Conservation (phyloP, 2,888 invertebrate genomes). For the Holacanthella duospinosa region DNA sequence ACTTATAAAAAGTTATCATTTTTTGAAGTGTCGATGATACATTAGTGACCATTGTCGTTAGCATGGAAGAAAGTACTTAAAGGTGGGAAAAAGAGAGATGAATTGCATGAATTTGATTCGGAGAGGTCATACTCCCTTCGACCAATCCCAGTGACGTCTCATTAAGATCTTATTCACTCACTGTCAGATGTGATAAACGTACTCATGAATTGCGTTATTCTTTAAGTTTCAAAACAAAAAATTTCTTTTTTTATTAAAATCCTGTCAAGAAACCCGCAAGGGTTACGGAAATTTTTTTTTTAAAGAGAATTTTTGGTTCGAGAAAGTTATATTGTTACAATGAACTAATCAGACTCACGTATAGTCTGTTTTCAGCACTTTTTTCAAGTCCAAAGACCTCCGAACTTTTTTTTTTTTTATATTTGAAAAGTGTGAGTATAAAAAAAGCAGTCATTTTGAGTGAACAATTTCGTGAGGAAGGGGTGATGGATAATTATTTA, state of each 20-base stretch:
- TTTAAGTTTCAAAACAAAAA: neutral
- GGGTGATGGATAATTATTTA: slow-evolving; percentile 5
- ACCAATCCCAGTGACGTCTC: slow-evolving; percentile 7
- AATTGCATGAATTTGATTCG: slow-evolving; percentile 2
- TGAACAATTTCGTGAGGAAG: slow-evolving; percentile 1
- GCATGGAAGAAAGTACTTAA: no score
- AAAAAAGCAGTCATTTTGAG: neutral
- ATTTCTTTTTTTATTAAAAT: neutral
- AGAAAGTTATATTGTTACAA: no score
- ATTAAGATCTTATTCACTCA: slow-evolving; percentile 13
- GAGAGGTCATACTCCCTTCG: slow-evolving; percentile 3
- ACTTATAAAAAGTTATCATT: no score
- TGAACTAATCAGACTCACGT: neutral
- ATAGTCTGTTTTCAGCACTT: neutral
- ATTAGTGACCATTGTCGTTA: no score
- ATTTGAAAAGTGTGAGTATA: neutral
- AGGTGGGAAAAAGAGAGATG: neutral
- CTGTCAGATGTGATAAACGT: slow-evolving; percentile 5
- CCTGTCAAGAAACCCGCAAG: no score
- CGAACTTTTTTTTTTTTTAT: no score
- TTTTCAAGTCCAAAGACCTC: neutral
- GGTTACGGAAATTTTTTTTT: neutral
- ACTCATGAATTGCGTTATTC: neutral
- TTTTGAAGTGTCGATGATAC: no score
- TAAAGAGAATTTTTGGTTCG: no score